These are phyloP conservation scores for Dione juno DNA, from an alignment of 2,888 invertebrate species.

Conservation along the genomic window DNA sequence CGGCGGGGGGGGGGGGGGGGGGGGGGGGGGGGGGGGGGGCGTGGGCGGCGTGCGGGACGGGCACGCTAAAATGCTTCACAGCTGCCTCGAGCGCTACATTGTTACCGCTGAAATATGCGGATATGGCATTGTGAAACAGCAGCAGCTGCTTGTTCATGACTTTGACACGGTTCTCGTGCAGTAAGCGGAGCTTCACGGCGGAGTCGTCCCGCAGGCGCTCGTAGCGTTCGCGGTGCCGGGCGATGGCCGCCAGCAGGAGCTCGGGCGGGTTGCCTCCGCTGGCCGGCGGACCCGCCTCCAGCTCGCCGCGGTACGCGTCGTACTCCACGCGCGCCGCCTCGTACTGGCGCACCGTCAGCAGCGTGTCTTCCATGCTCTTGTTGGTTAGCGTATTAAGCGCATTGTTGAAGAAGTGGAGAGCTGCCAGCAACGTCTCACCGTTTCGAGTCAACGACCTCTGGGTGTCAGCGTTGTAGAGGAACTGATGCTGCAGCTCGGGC, in stretches of 20 bases:
- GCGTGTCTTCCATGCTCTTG: conserved; percentile 98
- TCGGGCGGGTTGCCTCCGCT: conserved; percentile 86
- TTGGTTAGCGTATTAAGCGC: conserved; percentile 97
- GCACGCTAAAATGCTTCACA: conserved; percentile 97
- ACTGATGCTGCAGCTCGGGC: conserved; percentile 95
- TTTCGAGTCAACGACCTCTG: conserved; percentile 95
- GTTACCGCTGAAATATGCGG: conserved; percentile 98
- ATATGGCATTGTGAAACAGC: conserved; percentile 97
- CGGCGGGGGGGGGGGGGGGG: conserved; percentile 23
- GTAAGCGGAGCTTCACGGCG: conserved; percentile 96
- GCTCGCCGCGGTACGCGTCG: conserved; percentile 98
- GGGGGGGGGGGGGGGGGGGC: conserved; percentile 33
- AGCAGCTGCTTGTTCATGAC: conserved; percentile 99
- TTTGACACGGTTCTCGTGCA: conserved; percentile 99
- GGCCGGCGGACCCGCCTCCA: conserved; percentile 86
- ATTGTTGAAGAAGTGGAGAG: conserved; percentile 97
- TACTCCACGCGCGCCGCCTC: conserved; percentile 93
- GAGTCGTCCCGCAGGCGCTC: conserved; percentile 97
- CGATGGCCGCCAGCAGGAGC: conserved; percentile 89
- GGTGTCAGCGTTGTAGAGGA: conserved; percentile 97
- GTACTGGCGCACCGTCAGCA: conserved; percentile 86
- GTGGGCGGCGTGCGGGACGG: conserved; percentile 56
- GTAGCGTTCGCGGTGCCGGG: conserved; percentile 94
- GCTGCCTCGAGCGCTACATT: conserved; percentile 96
- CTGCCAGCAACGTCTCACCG: conserved; percentile 95